Evolutionary conservation across 2,113 vertebrate genomes (phyloP).

Genomic region (Oophaga pumilio): DNA sequence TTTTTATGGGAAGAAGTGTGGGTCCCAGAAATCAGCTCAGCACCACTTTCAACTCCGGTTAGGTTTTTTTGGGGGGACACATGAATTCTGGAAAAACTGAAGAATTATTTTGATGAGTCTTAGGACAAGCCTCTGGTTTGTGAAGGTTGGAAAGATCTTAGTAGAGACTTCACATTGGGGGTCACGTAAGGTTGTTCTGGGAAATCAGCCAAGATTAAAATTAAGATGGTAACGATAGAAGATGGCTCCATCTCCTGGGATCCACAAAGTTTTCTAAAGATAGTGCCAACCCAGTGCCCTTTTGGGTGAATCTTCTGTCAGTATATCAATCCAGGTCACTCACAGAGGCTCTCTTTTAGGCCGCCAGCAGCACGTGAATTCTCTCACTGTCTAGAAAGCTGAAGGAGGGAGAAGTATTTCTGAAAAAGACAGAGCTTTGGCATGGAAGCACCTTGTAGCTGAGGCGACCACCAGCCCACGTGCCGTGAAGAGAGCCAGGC

Average conservation of each 20-base stretch:
- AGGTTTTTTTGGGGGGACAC: too few relatives aligned
- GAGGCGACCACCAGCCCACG: not conserved
- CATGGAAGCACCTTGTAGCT: not conserved
- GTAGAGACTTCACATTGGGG: too few relatives aligned
- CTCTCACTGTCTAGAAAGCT: not conserved
- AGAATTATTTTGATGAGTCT: too few relatives aligned
- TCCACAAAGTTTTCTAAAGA: not conserved
- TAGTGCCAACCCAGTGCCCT: not conserved
- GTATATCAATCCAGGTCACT: constrained; percentile 16
- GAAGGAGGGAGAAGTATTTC: not conserved
- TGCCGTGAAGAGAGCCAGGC: not conserved
- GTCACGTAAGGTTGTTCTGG: too few relatives aligned
- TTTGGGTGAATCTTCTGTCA: not conserved
- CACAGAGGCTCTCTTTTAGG: not conserved
- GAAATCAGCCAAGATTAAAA: not conserved
- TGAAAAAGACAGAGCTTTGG: constrained; percentile 17
- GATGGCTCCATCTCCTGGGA: not conserved
- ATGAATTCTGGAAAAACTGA: too few relatives aligned
- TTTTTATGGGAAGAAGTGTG: too few relatives aligned
- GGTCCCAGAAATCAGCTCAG: not conserved
- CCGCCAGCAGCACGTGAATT: constrained; percentile 17
- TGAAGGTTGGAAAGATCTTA: too few relatives aligned
- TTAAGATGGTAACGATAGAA: not conserved
- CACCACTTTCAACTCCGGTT: not conserved
- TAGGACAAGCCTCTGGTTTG: too few relatives aligned